Percentiles rank a stretch among this genome's conserved stretches.
These are phyloP conservation scores for Cydia splendana DNA, from an alignment of 1,140 invertebrate genomes.

Conservation along the genomic window DNA sequence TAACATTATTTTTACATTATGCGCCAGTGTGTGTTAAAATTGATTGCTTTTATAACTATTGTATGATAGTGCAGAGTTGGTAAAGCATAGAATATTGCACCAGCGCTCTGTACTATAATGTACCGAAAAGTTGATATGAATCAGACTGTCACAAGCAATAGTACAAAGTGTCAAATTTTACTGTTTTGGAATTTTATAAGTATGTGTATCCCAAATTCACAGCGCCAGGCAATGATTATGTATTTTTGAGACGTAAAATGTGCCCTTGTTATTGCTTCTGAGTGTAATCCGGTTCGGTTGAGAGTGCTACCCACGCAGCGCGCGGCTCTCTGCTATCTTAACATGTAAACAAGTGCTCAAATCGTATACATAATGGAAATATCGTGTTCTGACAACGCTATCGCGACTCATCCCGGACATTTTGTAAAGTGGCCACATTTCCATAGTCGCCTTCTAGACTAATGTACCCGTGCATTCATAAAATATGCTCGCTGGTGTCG, in stretches of 20 bases:
- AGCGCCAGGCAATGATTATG: background rate
- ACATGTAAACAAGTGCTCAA: conserved; percentile 76
- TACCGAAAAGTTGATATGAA: background rate
- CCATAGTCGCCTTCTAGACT: conserved; percentile 60
- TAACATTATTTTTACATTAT: background rate
- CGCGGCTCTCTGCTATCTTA: conserved; percentile 64
- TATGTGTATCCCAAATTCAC: background rate
- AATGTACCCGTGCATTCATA: conserved; percentile 64
- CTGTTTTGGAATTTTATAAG: too few species aligned
- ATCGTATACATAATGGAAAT: conserved; percentile 80
- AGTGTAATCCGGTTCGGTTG: background rate
- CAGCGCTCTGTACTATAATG: background rate
- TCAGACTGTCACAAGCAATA: too few species aligned
- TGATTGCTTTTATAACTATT: too few species aligned
- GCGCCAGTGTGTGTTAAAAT: background rate
- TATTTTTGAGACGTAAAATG: background rate
- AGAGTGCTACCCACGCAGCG: conserved; percentile 66
- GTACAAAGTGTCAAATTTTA: too few species aligned
- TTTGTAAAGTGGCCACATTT: conserved; percentile 76
- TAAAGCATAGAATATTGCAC: background rate
- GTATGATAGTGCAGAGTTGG: too few species aligned
- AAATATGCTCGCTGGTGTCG: conserved; percentile 57
- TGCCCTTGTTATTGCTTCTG: conserved; percentile 4
- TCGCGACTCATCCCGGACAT: conserved; percentile 77
- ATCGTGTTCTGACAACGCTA: conserved; percentile 79